Evolutionary conservation across 92 coral and sea anemone species (phyloP).

Genomic region (Palythoa grandis): DNA sequence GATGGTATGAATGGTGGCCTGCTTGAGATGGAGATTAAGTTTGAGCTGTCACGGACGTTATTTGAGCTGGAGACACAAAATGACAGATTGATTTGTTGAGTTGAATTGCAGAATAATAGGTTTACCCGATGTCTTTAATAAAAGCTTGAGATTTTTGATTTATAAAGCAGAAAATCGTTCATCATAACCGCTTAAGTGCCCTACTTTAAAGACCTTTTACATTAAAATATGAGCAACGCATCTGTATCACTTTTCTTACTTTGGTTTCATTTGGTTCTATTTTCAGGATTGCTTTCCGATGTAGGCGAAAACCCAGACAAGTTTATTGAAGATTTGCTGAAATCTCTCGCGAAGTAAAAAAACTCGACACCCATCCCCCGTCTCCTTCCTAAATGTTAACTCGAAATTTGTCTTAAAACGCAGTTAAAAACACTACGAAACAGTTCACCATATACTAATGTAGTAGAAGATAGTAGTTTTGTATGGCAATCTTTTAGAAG

Average conservation of each 20-base stretch:
- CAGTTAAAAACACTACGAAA: background rate
- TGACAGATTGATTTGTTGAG: too few relatives aligned
- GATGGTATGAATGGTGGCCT: too few relatives aligned
- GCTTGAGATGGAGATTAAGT: too few relatives aligned
- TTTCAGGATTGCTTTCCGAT: slow-evolving; percentile 64
- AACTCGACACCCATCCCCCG: background rate
- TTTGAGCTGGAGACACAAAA: too few relatives aligned
- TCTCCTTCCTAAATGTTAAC: background rate
- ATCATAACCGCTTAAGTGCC: background rate
- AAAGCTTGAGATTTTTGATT: too few relatives aligned
- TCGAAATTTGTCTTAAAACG: background rate
- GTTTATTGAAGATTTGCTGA: slow-evolving; percentile 60
- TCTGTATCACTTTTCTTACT: too few relatives aligned
- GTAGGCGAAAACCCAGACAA: slow-evolving; percentile 68
- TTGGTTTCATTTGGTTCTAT: background rate
- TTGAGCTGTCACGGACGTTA: too few relatives aligned
- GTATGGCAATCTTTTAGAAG: background rate
- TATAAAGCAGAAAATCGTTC: background rate
- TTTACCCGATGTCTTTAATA: too few relatives aligned
- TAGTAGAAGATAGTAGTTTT: background rate
- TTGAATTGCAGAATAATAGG: too few relatives aligned
- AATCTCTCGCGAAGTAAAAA: slow-evolving; percentile 58
- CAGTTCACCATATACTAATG: background rate
- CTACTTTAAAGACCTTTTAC: background rate
- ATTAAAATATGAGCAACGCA: background rate